Percentiles rank a stretch among this genome's conserved stretches.
phyloP scores from a whole-genome alignment of 2,113 vertebrate genomes.

The Corythaeola cristata region DNA sequence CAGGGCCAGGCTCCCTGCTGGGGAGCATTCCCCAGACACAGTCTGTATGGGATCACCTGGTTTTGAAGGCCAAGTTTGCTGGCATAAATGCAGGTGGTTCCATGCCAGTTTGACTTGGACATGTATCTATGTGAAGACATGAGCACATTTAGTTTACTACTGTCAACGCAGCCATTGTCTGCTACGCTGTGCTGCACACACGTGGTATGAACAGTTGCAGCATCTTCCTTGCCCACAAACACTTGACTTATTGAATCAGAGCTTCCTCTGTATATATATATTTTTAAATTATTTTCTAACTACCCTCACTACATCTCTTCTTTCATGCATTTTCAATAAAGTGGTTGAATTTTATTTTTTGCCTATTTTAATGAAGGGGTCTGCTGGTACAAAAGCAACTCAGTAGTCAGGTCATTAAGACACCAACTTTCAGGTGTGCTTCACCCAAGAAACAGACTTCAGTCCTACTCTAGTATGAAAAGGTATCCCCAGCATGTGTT shows the following conservation, averaged over 20 bases:
- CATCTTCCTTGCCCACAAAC: background rate
- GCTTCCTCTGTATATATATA: background rate
- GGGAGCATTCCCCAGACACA: background rate
- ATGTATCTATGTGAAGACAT: background rate
- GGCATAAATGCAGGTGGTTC: background rate
- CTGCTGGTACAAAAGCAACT: background rate
- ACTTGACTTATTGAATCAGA: background rate
- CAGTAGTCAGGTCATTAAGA: background rate
- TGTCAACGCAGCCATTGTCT: background rate
- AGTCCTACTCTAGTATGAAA: background rate
- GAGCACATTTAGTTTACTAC: background rate
- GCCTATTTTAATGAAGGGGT: background rate
- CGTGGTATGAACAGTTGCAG: accelerated
- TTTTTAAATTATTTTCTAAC: background rate
- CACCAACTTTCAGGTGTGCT: background rate
- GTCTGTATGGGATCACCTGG: too few relatives aligned
- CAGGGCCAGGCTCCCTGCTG: background rate
- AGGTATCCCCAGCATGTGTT: background rate
- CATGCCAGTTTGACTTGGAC: background rate
- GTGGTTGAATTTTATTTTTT: background rate
- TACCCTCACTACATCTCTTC: background rate
- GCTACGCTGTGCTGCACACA: background rate
- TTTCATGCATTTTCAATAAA: background rate
- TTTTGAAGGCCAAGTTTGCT: background rate
- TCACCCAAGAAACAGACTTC: background rate